Percentiles rank a stretch among this genome's conserved stretches.
Evolutionary conservation across 2,888 invertebrate species (phyloP).

Genomic region (Dicyrtomina minuta): DNA sequence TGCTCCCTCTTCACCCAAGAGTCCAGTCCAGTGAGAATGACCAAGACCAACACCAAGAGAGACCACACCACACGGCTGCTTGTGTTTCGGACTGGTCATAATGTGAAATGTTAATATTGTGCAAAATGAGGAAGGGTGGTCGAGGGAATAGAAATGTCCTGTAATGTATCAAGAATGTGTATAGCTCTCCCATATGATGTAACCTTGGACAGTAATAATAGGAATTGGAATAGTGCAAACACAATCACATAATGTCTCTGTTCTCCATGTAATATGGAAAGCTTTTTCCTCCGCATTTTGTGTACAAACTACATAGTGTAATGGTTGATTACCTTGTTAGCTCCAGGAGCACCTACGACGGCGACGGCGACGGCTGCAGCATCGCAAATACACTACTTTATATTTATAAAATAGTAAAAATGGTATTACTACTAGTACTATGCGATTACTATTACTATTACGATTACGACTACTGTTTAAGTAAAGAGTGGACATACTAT

Average conservation of each 20-base stretch:
- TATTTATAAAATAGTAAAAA: too few species aligned
- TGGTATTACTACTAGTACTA: too few species aligned
- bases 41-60: neutral
- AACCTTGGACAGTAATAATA: too few species aligned
- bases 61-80: neutral
- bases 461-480: too few species aligned
- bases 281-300: neutral
- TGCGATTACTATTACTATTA: too few species aligned
- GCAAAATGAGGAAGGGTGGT: conserved; percentile 34
- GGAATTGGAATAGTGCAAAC: too few species aligned
- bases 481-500: too few species aligned
- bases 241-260: too few species aligned
- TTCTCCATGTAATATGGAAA: neutral
- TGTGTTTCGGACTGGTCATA: too few species aligned
- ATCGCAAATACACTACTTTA: too few species aligned
- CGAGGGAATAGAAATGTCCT: conserved; percentile 34
- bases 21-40: conserved; percentile 1
- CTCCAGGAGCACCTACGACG: neutral
- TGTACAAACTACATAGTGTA: neutral
- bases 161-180: too few species aligned
- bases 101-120: conserved; percentile 31
- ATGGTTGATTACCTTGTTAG: neutral
- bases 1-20: neutral
- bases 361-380: too few species aligned
- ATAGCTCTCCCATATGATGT: neutral